Conservation (phyloP, 1,140 invertebrate genomes). For the Cryptotermes secundus region DNA sequence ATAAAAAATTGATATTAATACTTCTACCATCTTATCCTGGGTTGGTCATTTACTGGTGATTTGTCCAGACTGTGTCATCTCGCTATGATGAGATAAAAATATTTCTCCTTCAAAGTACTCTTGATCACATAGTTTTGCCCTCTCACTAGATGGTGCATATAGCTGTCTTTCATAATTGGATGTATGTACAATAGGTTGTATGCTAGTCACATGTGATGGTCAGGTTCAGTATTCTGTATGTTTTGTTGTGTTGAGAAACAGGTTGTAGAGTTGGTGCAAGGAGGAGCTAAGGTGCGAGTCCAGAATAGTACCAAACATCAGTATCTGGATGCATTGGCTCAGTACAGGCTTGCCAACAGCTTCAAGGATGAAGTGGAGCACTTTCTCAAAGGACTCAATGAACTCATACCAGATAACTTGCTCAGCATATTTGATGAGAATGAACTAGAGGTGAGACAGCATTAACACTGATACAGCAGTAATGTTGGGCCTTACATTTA, state of each 20-base stretch:
- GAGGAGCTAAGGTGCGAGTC: slow-evolving; percentile 68
- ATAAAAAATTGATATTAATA: too few relatives aligned
- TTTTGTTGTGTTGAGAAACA: slow-evolving; percentile 38
- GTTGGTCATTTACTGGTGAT: too few relatives aligned
- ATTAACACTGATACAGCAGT: neutral
- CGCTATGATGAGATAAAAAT: too few relatives aligned
- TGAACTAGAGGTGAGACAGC: slow-evolving; percentile 80
- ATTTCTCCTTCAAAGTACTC: too few relatives aligned
- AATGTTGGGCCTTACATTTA: neutral
- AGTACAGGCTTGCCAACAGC: slow-evolving; percentile 79
- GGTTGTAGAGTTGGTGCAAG: slow-evolving; percentile 71
- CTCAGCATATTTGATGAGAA: slow-evolving; percentile 95
- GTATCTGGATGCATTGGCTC: slow-evolving; percentile 87
- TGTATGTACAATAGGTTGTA: too few relatives aligned
- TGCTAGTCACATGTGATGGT: too few relatives aligned
- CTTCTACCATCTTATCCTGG: too few relatives aligned
- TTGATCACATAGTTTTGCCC: too few relatives aligned
- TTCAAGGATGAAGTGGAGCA: slow-evolving; percentile 83
- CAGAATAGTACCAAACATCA: slow-evolving; percentile 75
- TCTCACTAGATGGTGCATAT: too few relatives aligned
- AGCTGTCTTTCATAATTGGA: too few relatives aligned
- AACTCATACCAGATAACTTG: slow-evolving; percentile 89
- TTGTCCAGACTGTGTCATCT: too few relatives aligned
- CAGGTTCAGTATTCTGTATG: too few relatives aligned
- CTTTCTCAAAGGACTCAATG: slow-evolving; percentile 86